A percentile compares a stretch with the other conserved stretches of the same genome.
phyloP scores from a whole-genome alignment of 1,140 invertebrate genomes.

The Cydia pomonella region DNA sequence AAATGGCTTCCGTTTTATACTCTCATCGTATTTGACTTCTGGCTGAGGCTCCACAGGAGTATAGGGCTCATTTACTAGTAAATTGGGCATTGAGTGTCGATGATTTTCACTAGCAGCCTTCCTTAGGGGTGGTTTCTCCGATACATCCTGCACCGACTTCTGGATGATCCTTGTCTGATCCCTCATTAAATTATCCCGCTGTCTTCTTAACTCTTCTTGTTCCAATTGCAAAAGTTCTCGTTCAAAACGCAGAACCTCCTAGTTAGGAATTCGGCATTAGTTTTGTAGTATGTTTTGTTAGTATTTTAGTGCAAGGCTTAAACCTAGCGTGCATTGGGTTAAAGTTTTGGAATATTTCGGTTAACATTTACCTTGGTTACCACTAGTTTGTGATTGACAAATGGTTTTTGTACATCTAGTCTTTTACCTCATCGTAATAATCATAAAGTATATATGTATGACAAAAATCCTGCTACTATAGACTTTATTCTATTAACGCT shows the following conservation, averaged over 20 bases:
- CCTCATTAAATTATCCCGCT: slow-evolving; percentile 85
- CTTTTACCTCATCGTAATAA: too few relatives aligned
- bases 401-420: too few relatives aligned
- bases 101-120: slow-evolving; percentile 75
- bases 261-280: slow-evolving; percentile 41
- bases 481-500: too few relatives aligned
- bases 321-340: slow-evolving; percentile 42
- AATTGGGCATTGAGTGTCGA: slow-evolving; percentile 86
- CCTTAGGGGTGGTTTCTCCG: slow-evolving; percentile 53
- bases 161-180: slow-evolving; percentile 83
- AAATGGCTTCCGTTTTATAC: slow-evolving; percentile 67
- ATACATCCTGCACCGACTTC: slow-evolving; percentile 84
- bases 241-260: slow-evolving; percentile 89
- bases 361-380: background rate
- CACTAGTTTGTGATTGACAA: background rate
- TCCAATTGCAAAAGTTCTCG: slow-evolving; percentile 88
- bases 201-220: slow-evolving; percentile 88
- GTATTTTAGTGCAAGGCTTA: slow-evolving; percentile 41
- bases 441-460: too few relatives aligned
- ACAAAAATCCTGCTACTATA: too few relatives aligned
- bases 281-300: slow-evolving; percentile 40
- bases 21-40: slow-evolving; percentile 57
- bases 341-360: slow-evolving; percentile 1
- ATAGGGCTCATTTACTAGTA: slow-evolving; percentile 78
- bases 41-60: slow-evolving; percentile 51